phyloP scores from a whole-genome alignment of 1,140 invertebrate genomes.

The Cheumatopsyche charites region DNA sequence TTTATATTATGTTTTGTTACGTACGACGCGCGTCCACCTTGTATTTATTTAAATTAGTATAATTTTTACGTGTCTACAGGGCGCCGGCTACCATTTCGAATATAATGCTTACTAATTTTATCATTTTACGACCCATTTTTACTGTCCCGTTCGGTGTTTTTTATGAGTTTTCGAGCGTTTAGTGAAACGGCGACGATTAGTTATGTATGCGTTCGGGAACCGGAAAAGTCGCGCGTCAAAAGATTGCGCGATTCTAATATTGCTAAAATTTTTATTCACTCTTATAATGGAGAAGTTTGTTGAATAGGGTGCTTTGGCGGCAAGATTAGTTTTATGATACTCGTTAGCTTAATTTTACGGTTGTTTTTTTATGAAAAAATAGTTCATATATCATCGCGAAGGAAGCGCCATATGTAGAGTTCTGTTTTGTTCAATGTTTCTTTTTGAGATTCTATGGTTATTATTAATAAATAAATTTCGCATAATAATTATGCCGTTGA shows the following conservation, averaged over 20 bases:
- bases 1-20: too few relatives aligned
- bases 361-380: background rate
- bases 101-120: background rate
- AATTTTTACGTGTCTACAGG: background rate
- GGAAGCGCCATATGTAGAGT: slow-evolving; percentile 1
- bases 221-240: too few relatives aligned
- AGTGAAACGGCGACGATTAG: too few relatives aligned
- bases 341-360: slow-evolving; percentile 3
- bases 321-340: background rate
- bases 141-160: background rate
- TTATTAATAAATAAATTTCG: background rate
- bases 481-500: background rate
- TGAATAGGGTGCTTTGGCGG: too few relatives aligned
- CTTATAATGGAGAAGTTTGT: too few relatives aligned
- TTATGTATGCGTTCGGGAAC: too few relatives aligned
- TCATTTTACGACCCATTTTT: background rate
- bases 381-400: background rate
- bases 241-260: too few relatives aligned
- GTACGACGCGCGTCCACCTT: too few relatives aligned
- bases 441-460: background rate
- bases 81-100: background rate
- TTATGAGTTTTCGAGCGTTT: too few relatives aligned
- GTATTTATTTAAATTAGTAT: slow-evolving; percentile 11
- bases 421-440: background rate
- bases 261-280: too few relatives aligned